phyloP scores from a whole-genome alignment of 2,113 vertebrate genomes.

The Aegotheles bennettii region DNA sequence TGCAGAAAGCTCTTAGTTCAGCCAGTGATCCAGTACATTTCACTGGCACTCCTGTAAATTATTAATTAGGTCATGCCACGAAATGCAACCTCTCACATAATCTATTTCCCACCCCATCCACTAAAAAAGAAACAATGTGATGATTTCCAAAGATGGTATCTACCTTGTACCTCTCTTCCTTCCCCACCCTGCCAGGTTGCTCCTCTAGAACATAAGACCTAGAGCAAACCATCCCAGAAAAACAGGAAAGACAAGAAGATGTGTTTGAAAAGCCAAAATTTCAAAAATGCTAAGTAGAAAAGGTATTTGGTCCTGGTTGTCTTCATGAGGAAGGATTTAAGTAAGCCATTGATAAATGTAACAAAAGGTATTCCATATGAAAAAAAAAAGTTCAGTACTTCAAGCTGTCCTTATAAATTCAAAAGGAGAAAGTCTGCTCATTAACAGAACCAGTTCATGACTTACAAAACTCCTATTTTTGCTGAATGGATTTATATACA shows the following conservation, averaged over 20 bases:
- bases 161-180: not conserved
- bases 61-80: not conserved
- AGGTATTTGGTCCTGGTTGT: not conserved
- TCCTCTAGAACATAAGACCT: not conserved
- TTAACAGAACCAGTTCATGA: not conserved
- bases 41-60: not conserved
- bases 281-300: not conserved
- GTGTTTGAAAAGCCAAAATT: not conserved
- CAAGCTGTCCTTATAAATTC: not conserved
- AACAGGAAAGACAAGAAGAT: not conserved
- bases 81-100: not conserved
- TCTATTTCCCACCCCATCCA: not conserved
- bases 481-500: not conserved
- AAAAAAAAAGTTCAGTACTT: not conserved
- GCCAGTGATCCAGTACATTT: not conserved
- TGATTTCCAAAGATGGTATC: not conserved
- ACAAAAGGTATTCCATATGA: not conserved
- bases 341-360: not conserved
- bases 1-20: not conserved
- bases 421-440: not conserved
- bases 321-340: not conserved
- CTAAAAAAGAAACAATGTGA: not conserved
- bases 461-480: not conserved
- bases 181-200: not conserved
- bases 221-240: not conserved